Conservation (phyloP, 2,888 invertebrate genomes). For the Nephrocerus scutellatus region DNA sequence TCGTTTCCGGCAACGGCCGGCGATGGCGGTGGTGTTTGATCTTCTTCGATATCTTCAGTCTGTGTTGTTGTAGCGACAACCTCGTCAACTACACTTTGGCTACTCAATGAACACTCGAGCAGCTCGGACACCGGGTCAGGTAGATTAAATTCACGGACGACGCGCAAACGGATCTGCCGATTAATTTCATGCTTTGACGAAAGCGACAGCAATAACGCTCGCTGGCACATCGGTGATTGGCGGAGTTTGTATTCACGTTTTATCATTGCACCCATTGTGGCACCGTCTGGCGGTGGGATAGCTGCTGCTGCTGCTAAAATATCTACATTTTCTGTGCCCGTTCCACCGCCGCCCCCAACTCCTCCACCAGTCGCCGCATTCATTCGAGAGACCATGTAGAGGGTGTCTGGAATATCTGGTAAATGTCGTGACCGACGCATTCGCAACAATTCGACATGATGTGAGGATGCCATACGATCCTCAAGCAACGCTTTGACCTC, state of each 20-base stretch:
- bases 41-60: slow-evolving; percentile 39
- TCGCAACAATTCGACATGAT: slow-evolving; percentile 66
- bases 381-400: slow-evolving; percentile 70
- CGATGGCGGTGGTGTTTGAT: slow-evolving; percentile 47
- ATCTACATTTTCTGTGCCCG: slow-evolving; percentile 53
- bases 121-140: slow-evolving; percentile 82
- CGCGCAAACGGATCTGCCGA: slow-evolving; percentile 74
- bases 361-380: slow-evolving; percentile 36
- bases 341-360: slow-evolving; percentile 29
- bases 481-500: slow-evolving; percentile 83
- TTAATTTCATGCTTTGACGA: slow-evolving; percentile 71
- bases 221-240: slow-evolving; percentile 68
- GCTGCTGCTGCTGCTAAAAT: slow-evolving; percentile 59
- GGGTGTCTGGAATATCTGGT: slow-evolving; percentile 83
- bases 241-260: slow-evolving; percentile 79
- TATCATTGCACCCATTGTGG: slow-evolving; percentile 70
- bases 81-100: slow-evolving; percentile 26
- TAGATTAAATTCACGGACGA: slow-evolving; percentile 88
- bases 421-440: slow-evolving; percentile 65
- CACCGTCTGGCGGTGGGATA: slow-evolving; percentile 69
- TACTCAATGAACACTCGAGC: slow-evolving; percentile 52
- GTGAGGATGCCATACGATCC: slow-evolving; percentile 64
- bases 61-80: slow-evolving; percentile 35
- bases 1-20: slow-evolving; percentile 42
- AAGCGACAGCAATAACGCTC: slow-evolving; percentile 68